Conservation (phyloP, 1,140 invertebrate genomes). For the Copidosoma floridanum region DNA sequence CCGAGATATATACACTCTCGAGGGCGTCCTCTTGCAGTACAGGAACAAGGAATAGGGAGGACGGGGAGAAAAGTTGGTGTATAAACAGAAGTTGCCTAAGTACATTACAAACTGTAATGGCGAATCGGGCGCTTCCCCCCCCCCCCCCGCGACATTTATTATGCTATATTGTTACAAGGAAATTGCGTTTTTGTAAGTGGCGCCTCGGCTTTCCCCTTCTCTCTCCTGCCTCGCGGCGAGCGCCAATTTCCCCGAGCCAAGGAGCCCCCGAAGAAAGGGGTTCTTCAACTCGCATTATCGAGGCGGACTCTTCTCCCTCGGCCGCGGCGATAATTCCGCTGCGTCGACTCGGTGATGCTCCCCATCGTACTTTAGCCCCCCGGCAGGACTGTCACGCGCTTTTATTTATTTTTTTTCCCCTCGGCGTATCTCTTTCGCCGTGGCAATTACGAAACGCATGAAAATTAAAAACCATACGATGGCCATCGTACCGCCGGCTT, state of each 20-base stretch:
- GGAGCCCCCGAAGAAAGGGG: constrained; percentile 10
- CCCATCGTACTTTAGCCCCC: too few relatives aligned
- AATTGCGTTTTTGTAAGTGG: constrained; percentile 54
- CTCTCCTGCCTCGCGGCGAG: constrained; percentile 27
- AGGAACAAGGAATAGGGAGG: constrained; percentile 19
- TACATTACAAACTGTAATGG: constrained; percentile 58
- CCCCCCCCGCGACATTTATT: constrained; percentile 45
- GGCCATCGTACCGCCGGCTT: too few relatives aligned
- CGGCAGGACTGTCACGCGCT: too few relatives aligned
- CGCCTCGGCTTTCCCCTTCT: constrained; percentile 20
- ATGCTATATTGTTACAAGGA: constrained; percentile 55
- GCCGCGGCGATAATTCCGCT: constrained; percentile 1
- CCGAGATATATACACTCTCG: too few relatives aligned
- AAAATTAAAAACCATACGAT: too few relatives aligned
- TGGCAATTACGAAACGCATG: too few relatives aligned
- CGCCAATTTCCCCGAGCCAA: constrained; percentile 24
- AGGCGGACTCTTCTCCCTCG: background rate
- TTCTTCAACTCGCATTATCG: constrained; percentile 15
- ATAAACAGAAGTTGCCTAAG: constrained; percentile 59
- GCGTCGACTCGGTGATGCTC: too few relatives aligned
- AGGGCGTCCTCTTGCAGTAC: too few relatives aligned
- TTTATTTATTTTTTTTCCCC: too few relatives aligned
- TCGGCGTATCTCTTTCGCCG: too few relatives aligned
- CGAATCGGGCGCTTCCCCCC: constrained; percentile 41
- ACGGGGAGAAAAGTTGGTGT: constrained; percentile 51